Conservation (phyloP, 2,797 vertebrate genomes). For the Myoxocephalus aenaeus region DNA sequence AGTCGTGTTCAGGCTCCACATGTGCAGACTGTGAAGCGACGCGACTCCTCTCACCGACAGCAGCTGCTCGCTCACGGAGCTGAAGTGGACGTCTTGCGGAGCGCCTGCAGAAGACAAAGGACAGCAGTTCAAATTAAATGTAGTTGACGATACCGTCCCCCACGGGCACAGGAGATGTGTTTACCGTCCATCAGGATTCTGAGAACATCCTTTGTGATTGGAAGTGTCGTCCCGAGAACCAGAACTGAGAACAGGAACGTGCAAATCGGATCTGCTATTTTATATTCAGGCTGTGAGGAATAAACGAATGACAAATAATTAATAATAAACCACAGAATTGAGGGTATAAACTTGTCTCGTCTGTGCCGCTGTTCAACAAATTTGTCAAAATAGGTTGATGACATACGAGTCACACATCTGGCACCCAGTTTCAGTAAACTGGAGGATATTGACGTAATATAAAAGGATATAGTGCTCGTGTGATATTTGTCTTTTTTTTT, state of each 20-base stretch:
- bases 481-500: too few relatives aligned
- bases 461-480: too few relatives aligned
- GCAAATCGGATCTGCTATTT: slow-evolving; percentile 91
- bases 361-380: too few relatives aligned
- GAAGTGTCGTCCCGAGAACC: slow-evolving; percentile 88
- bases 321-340: background rate
- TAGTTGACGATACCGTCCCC: fast-evolving
- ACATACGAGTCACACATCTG: too few relatives aligned
- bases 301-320: background rate
- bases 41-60: slow-evolving; percentile 84
- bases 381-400: too few relatives aligned
- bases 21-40: slow-evolving; percentile 83
- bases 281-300: slow-evolving; percentile 88
- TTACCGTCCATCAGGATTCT: slow-evolving; percentile 94
- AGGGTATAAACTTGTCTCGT: background rate
- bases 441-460: too few relatives aligned
- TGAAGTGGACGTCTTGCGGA: slow-evolving; percentile 74
- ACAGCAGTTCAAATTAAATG: fast-evolving
- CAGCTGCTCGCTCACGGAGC: slow-evolving; percentile 81
- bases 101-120: slow-evolving; percentile 74
- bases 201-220: slow-evolving; percentile 89
- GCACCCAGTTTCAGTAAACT: too few relatives aligned
- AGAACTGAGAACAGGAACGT: slow-evolving; percentile 94
- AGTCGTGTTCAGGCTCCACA: slow-evolving; percentile 89
- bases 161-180: fast-evolving